Evolutionary conservation across 1,140 invertebrate genomes (phyloP), one percentile per base, ranked within the genome.

Genomic region (Lethrus apterus): DNA sequence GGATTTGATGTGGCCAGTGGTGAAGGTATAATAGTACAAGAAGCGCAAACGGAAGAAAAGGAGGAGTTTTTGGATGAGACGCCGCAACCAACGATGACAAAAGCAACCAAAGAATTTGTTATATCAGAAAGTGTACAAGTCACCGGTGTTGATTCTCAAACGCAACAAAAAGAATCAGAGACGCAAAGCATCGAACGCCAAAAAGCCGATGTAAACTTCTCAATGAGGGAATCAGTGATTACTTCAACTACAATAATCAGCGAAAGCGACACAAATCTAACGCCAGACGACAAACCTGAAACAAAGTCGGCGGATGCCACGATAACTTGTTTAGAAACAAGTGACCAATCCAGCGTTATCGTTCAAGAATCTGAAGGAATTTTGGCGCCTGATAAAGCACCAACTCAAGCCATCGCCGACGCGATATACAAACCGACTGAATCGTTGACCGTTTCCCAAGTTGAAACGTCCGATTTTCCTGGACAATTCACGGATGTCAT

Each of bases 21-120:
- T 51, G 77, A 86, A 63, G 72, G 78, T 44, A 59, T 84, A 23
- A 58, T 78, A 13, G 66, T 85, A 35, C 71, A 68, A 49, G 70
- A 82, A 56, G 70, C 76, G 47, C 56, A 75, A 3, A 53, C 75
- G 23, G 77, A 84, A 56, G 74, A 76, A 59, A 76, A 71, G 60
- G 84, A 86, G 70, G 74, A 70, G 24, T 55, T 68, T 29, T 74
- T 84, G 20, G 40, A 63, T 34, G 52, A 70, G 30, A 59, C 66
- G 33, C 62, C 69, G 30, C 66, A 68, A 56, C 70, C 73, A 1
- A 66, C 73, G 42, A 60, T 63, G 41, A 67, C 70, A 20, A 66
- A 69, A 48, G 75, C 79, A 21, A 65, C 62, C 10, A 60, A 73
- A 56, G 74, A 79, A 48, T 56, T 84, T 4, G 68, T 73, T 34